Evolutionary conservation across 2,113 vertebrate genomes (phyloP), one percentile per base, ranked within the genome.

Genomic region (Xenus cinereus): DNA sequence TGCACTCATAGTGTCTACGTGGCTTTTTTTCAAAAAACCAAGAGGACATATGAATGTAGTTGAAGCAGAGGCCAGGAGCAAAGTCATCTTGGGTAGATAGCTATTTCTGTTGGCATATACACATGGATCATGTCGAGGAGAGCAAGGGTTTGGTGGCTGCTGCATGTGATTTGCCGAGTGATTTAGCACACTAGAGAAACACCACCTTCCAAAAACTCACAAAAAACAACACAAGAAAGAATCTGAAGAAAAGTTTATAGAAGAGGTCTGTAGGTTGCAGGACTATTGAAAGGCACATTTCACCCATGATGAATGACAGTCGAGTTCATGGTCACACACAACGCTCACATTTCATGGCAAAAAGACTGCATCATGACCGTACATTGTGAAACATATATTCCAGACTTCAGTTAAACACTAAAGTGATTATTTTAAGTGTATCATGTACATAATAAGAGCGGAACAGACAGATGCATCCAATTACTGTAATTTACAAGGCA

Each of bases 211-310:
- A 19, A 12, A 86, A 73, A 87, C 46, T 78, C 73, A 69, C 64
- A 79, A 90, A 87, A 92, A 90, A 84, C 0, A 1, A 92, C 33
- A 6, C 48, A 4, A 83, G 74, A 79, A 85, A 94, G 68, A 91
- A 81, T 84, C 53, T 81, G 86, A 86, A 93, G 74, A 91, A 93
- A 95, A 94, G 26, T 96, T 97, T 97, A 97, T 89, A 91, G 94
- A 97, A 95, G 89, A 90, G 60, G 73, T 89, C n/a, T 48, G 22
- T 48, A 95, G 67, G 80, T 93, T 82, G 66, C 83, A 89, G 87
- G 60, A 43, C 54, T 69, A 39, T 67, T 76, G 78, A 95, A 96
- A 96, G 95, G 96, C 96, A 97, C 95, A 71, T 96, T 94, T 95
- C 84, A 95, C 90, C 57, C 87, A 63, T 51, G 84, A 10, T 84